Evolutionary conservation across 2,888 invertebrate genomes (phyloP).

Genomic region (Meliscaeva auricollis): DNA sequence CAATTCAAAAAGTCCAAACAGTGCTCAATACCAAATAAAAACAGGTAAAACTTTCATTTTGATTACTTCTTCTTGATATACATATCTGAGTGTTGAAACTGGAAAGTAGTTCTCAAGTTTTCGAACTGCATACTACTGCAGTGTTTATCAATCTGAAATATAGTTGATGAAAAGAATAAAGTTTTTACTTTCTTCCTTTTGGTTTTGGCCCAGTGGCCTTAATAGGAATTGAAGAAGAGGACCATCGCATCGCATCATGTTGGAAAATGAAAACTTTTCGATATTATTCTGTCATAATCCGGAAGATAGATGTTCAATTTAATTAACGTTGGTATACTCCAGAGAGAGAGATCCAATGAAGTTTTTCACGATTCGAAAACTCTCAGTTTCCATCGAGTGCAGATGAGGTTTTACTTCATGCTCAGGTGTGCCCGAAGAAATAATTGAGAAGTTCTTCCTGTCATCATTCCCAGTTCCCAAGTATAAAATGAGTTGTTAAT

Average conservation of each 20-base stretch:
- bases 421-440: constrained; percentile 12
- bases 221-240: not conserved
- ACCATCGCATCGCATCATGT: constrained; percentile 7
- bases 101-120: not conserved
- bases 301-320: constrained; percentile 69
- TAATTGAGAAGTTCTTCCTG: constrained; percentile 15
- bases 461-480: constrained; percentile 7
- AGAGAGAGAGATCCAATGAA: too few relatives aligned
- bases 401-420: not conserved
- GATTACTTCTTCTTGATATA: constrained; percentile 46
- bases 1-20: not conserved
- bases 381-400: not conserved
- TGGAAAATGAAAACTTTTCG: constrained; percentile 60
- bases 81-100: constrained; percentile 18
- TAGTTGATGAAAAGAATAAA: constrained; percentile 26
- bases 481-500: constrained; percentile 11
- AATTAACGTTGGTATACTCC: constrained; percentile 59
- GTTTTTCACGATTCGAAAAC: too few relatives aligned
- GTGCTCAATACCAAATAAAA: constrained; percentile 5
- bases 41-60: constrained; percentile 61
- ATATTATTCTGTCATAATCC: constrained; percentile 67
- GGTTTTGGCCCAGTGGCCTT: not conserved
- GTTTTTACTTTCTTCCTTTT: constrained; percentile 21
- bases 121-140: constrained; percentile 15
- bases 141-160: constrained; percentile 57